These are phyloP conservation scores for Aporophyla nigra DNA, from an alignment of 2,888 invertebrate species.

Conservation along the genomic window DNA sequence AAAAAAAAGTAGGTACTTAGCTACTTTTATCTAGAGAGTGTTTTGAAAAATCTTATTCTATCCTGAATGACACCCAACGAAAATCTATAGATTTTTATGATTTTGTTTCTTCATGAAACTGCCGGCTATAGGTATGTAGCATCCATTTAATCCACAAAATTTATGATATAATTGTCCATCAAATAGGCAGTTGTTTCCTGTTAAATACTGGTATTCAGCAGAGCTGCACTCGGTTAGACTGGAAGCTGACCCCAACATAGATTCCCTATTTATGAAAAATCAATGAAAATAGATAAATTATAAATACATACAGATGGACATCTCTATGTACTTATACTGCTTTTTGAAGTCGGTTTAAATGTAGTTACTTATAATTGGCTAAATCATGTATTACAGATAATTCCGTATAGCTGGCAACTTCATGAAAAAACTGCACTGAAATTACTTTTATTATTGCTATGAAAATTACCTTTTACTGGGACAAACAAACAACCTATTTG, in stretches of 20 bases:
- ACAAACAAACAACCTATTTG: slow-evolving; percentile 38
- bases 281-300: neutral
- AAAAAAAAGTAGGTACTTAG: neutral
- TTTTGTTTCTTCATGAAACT: slow-evolving; percentile 7
- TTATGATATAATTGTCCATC: neutral
- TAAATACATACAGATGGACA: neutral
- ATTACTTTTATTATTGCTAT: slow-evolving; percentile 5
- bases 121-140: neutral
- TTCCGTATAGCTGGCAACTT: neutral
- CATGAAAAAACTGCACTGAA: neutral
- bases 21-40: no score
- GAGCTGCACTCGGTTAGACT: no score
- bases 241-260: neutral
- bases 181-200: no score
- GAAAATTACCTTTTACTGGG: slow-evolving; percentile 16
- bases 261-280: neutral
- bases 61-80: slow-evolving; percentile 17
- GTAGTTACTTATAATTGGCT: neutral
- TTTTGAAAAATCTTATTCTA: neutral
- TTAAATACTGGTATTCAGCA: no score
- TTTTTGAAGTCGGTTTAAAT: neutral
- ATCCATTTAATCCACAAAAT: neutral
- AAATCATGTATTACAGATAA: neutral
- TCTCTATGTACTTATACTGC: no score
- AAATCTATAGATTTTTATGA: slow-evolving; percentile 17